Base-by-base conservation (phyloP, 2,888 invertebrate genomes). In the Carabus problematicus region DNA sequence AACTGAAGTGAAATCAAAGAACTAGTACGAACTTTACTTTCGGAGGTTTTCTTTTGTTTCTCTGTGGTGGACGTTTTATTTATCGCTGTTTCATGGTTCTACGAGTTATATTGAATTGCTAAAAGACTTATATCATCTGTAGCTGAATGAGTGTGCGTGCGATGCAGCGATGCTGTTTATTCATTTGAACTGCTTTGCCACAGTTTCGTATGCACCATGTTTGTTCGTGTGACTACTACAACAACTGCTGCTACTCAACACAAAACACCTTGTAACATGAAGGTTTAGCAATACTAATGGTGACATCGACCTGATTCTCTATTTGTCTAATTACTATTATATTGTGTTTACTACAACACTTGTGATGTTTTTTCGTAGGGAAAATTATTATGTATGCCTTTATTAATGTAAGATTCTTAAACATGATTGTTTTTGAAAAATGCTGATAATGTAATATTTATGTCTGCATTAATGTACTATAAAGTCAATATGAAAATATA, bases 1-100 rank as follows among this genome's bases (percentile, higher is more conserved):
- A 77, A 79, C 80, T 18, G 78, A 77, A 47, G 76, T 78, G 43
- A 84, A 84, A 74, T 74, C 77, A 68, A 80, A 79, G 73, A 75
- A 77, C 59, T 75, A 72, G 39, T 41, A 61, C 16, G n/a, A n/a
- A 14, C 14, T 12, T 14, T 47, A 9, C 58, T 55, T 19, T 42
- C 29, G 49, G 60, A n/a, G n/a, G n/a, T n/a, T n/a, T n/a, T n/a
- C n/a, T n/a, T n/a, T n/a, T n/a, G n/a, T n/a, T 70, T 60, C 29
- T 54, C 63, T 64, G 66, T 62, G 62, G 62, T 64, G 52, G 52
- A 52, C 52, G 14, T 52, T n/a, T 52, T 52, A 52, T 12, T 52
- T 52, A 18, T 16, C 14, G 18, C 14, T 19, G 52, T 29, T 29
- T 29, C 52, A 52, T 19, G 52, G 52, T 52, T 52, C 52, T 12